Conservation (phyloP, 2,113 vertebrate species). For the Tautogolabrus adspersus region DNA sequence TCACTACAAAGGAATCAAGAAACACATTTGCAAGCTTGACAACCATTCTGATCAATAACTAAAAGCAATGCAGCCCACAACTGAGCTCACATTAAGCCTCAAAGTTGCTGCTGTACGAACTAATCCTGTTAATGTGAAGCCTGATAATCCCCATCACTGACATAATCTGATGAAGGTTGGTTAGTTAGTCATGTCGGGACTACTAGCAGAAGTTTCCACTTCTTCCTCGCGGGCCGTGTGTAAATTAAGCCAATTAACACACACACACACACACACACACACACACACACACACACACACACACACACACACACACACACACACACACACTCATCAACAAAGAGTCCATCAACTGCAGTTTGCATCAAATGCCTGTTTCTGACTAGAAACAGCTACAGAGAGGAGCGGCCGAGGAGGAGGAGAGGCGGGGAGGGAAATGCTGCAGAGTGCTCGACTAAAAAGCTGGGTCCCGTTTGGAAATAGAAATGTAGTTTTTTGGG, state of each 20-base stretch:
- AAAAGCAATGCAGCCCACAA: conserved; percentile 22
- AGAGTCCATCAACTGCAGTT: conserved; percentile 16
- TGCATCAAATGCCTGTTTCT: neutral
- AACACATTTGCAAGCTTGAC: too few relatives aligned
- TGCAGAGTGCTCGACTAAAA: conserved; percentile 5
- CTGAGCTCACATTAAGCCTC: neutral
- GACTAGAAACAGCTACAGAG: neutral
- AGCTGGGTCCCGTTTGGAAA: neutral
- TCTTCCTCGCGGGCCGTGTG: conserved; percentile 23
- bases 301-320: neutral
- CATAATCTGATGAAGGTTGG: neutral
- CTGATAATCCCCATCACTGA: conserved; percentile 25
- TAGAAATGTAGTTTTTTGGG: conserved; percentile 36
- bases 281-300: neutral
- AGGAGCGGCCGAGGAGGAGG: neutral
- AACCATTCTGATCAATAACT: conserved; percentile 26
- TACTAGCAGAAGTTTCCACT: neutral
- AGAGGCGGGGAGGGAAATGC: neutral
- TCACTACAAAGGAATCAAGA: too few relatives aligned
- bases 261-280: neutral
- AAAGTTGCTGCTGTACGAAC: conserved; percentile 24
- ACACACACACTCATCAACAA: conserved; percentile 16
- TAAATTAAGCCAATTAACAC: conserved; percentile 46
- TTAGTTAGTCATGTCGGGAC: conserved; percentile 6
- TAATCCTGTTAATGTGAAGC: conserved; percentile 28